phyloP scores from a whole-genome alignment of 2,113 vertebrate genomes.

The Falcunculus frontatus region DNA sequence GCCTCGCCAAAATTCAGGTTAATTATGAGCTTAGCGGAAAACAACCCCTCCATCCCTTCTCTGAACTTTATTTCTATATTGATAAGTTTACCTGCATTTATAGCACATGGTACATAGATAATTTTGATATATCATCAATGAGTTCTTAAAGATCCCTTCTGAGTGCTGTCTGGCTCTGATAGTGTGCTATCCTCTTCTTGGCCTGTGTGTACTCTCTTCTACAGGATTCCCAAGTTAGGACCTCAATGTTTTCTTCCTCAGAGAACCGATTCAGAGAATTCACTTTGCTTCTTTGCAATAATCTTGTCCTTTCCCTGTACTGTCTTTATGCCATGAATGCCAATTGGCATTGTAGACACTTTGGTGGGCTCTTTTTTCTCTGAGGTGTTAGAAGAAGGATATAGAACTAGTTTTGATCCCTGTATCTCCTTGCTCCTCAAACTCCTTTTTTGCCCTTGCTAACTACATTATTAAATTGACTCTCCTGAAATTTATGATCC shows the following conservation, averaged over 20 bases:
- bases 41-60: neutral
- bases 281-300: neutral
- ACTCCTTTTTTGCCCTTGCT: neutral
- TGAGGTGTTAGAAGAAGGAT: neutral
- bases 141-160: neutral
- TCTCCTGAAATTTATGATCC: neutral
- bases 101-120: accelerated
- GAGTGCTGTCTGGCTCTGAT: neutral
- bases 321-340: neutral
- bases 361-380: neutral
- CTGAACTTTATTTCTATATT: neutral
- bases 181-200: neutral
- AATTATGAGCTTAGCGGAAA: neutral
- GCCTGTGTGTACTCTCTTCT: neutral
- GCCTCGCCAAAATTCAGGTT: neutral
- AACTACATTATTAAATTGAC: neutral
- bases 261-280: neutral
- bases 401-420: neutral
- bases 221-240: neutral
- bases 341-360: neutral
- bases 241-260: neutral
- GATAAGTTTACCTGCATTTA: neutral
- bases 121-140: accelerated
- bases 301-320: neutral
- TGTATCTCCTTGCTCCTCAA: neutral